Conservation (phyloP, 2,888 invertebrate genomes). For the Rapana venosa region DNA sequence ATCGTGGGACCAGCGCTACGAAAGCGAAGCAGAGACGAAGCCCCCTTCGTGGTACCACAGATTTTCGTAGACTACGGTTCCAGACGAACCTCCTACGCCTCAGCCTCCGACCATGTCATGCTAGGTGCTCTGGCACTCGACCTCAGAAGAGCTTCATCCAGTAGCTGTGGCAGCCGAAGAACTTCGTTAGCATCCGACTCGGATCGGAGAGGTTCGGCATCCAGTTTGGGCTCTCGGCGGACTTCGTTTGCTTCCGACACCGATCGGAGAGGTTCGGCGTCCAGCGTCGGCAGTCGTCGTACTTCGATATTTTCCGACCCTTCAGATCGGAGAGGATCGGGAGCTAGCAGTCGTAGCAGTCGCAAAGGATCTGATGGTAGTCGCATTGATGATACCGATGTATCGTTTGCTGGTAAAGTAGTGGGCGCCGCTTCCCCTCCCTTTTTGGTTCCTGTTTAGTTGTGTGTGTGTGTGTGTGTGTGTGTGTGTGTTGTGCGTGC, state of each 20-base stretch:
- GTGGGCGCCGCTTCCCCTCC: background rate
- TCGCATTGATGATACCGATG: slow-evolving; percentile 70
- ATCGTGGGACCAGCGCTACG: slow-evolving; percentile 68
- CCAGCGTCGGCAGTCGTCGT: slow-evolving; percentile 68
- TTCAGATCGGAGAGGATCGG: slow-evolving; percentile 68
- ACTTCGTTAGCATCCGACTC: slow-evolving; percentile 52
- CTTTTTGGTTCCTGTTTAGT: background rate
- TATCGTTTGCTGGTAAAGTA: slow-evolving; percentile 67
- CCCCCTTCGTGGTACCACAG: slow-evolving; percentile 73
- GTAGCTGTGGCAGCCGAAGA: slow-evolving; percentile 55
- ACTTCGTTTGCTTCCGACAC: slow-evolving; percentile 70
- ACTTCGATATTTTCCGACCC: slow-evolving; percentile 71
- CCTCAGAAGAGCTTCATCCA: slow-evolving; percentile 54
- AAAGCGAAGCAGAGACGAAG: slow-evolving; percentile 66
- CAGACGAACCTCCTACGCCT: slow-evolving; percentile 70
- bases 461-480: too few species aligned
- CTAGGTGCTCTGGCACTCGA: slow-evolving; percentile 54
- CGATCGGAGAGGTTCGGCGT: slow-evolving; percentile 69
- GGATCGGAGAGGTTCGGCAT: slow-evolving; percentile 66
- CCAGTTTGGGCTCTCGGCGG: slow-evolving; percentile 69
- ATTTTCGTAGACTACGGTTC: slow-evolving; percentile 74
- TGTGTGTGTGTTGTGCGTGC: too few species aligned
- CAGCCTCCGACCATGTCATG: slow-evolving; percentile 58
- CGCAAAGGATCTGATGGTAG: slow-evolving; percentile 71
- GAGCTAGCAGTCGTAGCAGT: slow-evolving; percentile 65